Conservation (phyloP, 2,113 vertebrate species). For the Columba livia region DNA sequence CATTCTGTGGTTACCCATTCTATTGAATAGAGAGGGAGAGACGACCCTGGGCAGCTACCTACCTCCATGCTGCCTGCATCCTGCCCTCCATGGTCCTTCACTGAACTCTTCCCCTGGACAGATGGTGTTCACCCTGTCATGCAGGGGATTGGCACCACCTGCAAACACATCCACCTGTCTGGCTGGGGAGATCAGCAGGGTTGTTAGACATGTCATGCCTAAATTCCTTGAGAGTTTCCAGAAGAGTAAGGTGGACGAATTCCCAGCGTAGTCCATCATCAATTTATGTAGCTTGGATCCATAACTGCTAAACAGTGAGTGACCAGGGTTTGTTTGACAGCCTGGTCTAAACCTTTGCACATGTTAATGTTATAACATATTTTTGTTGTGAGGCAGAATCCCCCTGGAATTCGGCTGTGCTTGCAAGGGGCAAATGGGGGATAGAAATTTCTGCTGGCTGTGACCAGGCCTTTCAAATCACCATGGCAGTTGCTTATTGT, state of each 20-base stretch:
- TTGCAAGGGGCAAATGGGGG: not conserved
- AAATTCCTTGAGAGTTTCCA: constrained; percentile 9
- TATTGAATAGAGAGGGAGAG: not conserved
- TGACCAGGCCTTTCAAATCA: not conserved
- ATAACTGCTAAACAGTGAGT: constrained; percentile 21
- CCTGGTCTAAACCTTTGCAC: not conserved
- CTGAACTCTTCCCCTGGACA: not conserved
- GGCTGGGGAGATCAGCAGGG: not conserved
- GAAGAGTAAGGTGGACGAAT: constrained; percentile 13
- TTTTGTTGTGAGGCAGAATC: not conserved
- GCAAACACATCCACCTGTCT: not conserved
- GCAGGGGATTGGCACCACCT: not conserved
- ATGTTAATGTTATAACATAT: not conserved
- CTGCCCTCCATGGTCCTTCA: not conserved
- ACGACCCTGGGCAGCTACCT: not conserved
- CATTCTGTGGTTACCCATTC: too few species aligned
- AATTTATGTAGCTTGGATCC: constrained; percentile 8
- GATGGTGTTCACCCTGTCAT: not conserved
- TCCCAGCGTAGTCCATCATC: not conserved
- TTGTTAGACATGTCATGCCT: not conserved
- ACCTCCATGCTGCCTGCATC: not conserved
- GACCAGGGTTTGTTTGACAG: constrained; percentile 48
- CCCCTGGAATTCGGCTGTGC: not conserved
- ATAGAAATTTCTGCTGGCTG: not conserved
- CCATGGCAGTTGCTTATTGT: not conserved